Conservation (phyloP, 1,140 invertebrate genomes). For the Matsumurasca onukii region DNA sequence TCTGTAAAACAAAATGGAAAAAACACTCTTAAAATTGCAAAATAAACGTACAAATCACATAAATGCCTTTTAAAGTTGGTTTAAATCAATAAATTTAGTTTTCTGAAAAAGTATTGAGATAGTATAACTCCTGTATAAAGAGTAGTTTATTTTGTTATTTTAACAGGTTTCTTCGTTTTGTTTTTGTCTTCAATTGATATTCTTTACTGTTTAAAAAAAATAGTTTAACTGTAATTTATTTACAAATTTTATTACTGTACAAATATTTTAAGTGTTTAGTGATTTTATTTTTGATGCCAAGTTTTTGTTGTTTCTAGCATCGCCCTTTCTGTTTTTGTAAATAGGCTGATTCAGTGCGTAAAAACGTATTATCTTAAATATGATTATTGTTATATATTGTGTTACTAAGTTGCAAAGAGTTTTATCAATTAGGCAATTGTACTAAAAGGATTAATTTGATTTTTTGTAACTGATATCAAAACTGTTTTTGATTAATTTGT, state of each 20-base stretch:
- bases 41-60: constrained; percentile 2
- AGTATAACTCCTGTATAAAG: not conserved
- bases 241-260: constrained; percentile 19
- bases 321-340: constrained; percentile 17
- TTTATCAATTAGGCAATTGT: constrained; percentile 17
- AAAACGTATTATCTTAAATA: constrained; percentile 10
- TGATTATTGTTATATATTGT: constrained; percentile 27
- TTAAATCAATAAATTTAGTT: not conserved
- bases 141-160: constrained; percentile 16
- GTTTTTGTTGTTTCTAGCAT: constrained; percentile 14
- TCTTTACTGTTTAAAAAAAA: not conserved
- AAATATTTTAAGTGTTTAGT: constrained; percentile 10
- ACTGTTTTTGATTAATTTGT: constrained; percentile 25
- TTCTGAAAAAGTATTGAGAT: not conserved
- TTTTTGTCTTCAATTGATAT: constrained; percentile 12
- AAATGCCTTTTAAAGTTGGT: constrained; percentile 9
- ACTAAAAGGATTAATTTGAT: constrained; percentile 18
- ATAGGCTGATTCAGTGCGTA: constrained; percentile 6
- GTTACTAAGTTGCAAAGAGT: constrained; percentile 25
- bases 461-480: constrained; percentile 15
- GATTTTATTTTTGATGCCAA: not conserved
- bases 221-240: constrained; percentile 14
- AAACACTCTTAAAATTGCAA: constrained; percentile 11
- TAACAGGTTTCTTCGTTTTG: constrained; percentile 9
- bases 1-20: constrained; percentile 13